Evolutionary conservation across 2,113 vertebrate genomes (phyloP).

Genomic region (Pelmatolapia mariae): DNA sequence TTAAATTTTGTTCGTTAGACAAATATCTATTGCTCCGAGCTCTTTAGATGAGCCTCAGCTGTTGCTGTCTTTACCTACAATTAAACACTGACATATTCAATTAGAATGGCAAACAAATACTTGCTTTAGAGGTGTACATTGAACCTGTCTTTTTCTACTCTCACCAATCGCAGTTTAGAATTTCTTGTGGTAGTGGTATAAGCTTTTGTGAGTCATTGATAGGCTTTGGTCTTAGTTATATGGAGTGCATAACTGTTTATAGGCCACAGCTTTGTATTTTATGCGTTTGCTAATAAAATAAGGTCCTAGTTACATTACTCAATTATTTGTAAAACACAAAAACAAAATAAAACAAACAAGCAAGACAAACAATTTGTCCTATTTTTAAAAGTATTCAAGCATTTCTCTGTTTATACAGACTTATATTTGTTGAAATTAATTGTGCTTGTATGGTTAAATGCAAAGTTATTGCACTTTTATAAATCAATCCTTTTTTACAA

Average conservation of each 20-base stretch:
- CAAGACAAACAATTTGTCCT: not conserved
- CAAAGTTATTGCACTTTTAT: conserved; percentile 15
- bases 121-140: not conserved
- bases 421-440: not conserved
- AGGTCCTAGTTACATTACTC: not conserved
- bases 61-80: not conserved
- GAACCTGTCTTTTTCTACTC: not conserved
- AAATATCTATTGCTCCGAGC: not conserved
- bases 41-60: not conserved
- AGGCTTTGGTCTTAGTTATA: not conserved
- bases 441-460: not conserved
- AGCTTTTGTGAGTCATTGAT: not conserved
- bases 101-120: not conserved
- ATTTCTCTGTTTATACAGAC: not conserved
- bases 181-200: not conserved
- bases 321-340: not conserved
- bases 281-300: not conserved
- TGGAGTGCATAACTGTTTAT: not conserved
- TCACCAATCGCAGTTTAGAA: not conserved
- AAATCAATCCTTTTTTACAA: conserved; percentile 21
- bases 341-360: not conserved
- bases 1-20: not conserved
- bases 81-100: not conserved
- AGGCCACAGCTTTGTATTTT: not conserved
- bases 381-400: not conserved